Base-by-base conservation (phyloP, 2,888 invertebrate genomes). In the Quadriops clusia region DNA sequence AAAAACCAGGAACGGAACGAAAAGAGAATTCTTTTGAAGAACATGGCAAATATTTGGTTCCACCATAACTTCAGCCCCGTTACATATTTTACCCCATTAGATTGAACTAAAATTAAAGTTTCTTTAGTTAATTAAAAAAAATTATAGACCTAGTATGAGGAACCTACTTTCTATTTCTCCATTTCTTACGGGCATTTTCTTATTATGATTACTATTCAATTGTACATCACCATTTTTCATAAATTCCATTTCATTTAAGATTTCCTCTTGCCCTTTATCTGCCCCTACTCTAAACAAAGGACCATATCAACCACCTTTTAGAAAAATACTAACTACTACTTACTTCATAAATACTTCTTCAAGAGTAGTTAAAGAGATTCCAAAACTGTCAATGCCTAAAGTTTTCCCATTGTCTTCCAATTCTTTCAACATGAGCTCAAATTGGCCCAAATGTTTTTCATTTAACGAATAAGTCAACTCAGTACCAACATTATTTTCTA, bases 281-380 rank as follows among this genome's bases (percentile, higher is more conserved):
- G 49, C 45, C 5, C 50, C 50, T 29, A 49, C 49, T 34, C 50
- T 50, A 30, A 24, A 23, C 23, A 7, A 26, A n/a, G n/a, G n/a
- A n/a, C n/a, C n/a, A n/a, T n/a, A n/a, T n/a, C n/a, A n/a, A n/a
- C n/a, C n/a, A n/a, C n/a, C n/a, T n/a, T n/a, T n/a, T n/a, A n/a
- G n/a, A n/a, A n/a, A n/a, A n/a, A n/a, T n/a, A n/a, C n/a, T n/a
- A n/a, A n/a, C n/a, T n/a, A n/a, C n/a, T 21, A 49, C 68, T 64
- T 63, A 76, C 76, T 75, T 77, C 70, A 87, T 74, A 51, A 87
- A 86, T 0, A 90, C 89, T 61, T 91, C 90, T 61, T 90, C 90
- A 60, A 91, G 66, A 0, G 87, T 84, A 2, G 89, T 86, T 8
- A 87, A 74, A 4, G 83, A 74, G 11, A 87, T 74, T 3, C 90